Evolutionary conservation across 2,797 vertebrate species (phyloP), one percentile per base, ranked within the genome.

Genomic region (Amblyraja radiata): DNA sequence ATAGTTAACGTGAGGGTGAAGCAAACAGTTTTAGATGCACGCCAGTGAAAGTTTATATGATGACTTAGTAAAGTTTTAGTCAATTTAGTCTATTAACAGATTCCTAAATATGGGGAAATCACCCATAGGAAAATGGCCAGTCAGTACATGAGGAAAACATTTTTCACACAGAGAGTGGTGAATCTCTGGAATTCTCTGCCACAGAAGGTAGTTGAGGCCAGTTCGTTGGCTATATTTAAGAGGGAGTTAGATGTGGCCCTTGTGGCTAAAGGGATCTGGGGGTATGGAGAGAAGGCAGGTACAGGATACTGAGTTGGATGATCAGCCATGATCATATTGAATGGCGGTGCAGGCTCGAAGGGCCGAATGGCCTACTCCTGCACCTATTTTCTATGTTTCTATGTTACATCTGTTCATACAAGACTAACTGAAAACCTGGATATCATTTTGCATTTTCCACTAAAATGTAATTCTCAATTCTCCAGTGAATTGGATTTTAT

Each of bases 1-100:
- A 73, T 93, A 36, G 94, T 46, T 73, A 91, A 93, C 74, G 21
- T 54, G 58, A 79, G 32, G 83, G 58, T 32, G 77, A 28, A 83
- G 63, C 3, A 18, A 83, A 83, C 3, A 36, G 6, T 68, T 88
- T 36, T 88, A 36, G 61, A 68, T 68, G 32, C 28, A 68, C 18
- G 14, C 1, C 13, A 88, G 58, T 65, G 63, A 6, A 16, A 0
- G 61, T 63, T 65, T 63, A 65, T 6, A 32, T 32, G 13, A 8
- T 65, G 84, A 88, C 93, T 7, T 25, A 77, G 28, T 5, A 16
- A 18, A 74, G 73, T 76, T 93, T 58, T 28, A 58, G 14, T 23
- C 39, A 25, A 90, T 0, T 39, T 28, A 10, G 32, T 88, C 61
- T 88, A 63, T 68, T 88, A 2, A 16, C n/a, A 36, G 61, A 28